Base-by-base conservation (phyloP, 2,113 vertebrate genomes). In the Aythya baeri region DNA sequence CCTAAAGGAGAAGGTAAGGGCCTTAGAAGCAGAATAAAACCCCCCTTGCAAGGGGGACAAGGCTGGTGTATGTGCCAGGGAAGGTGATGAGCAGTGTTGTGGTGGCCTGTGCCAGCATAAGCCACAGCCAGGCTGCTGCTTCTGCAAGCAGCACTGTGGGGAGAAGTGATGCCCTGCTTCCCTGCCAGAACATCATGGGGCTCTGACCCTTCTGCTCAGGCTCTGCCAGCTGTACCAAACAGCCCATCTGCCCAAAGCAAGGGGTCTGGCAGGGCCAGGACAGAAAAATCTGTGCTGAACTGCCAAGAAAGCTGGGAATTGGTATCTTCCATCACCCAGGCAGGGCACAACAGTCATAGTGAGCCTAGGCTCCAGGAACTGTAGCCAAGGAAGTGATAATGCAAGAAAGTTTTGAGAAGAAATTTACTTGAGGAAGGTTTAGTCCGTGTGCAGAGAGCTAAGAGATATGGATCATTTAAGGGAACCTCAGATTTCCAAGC, bases 241-340 rank as follows among this genome's bases (percentile, higher is more conserved):
- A 8, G 17, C 55, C 54, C 17, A 5, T 13, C 18, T 34, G 21
- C 62, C 46, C 63, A 26, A 25, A 41, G 74, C 38, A 34, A 57
- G 34, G 31, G 54, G 46, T n/a, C 44, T 55, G 44, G 22, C 46
- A 72, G 55, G 68, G 57, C 63, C 43, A 27, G 46, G 66, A 61
- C 41, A 34, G 57, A 13, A 50, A 50, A 74, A n/a, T 12, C 5
- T 29, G 10, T 1, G 1, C 73, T 52, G 50, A 61, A 50, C 63
- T 32, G 23, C 50, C 29, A 16, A 36, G 11, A 43, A 43, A 32
- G 2, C 1, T 3, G 5, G 27, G 58, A 27, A 41, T 36, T 16
- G 25, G 17, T 4, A 4, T 4, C 41, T n/a, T 50, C 32, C 17
- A 0, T 36, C 72, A 38, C 62, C 36, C 57, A 2, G 2, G 0